Evolutionary conservation across 2,888 invertebrate genomes (phyloP).

Genomic region (Holacanthella duospinosa): DNA sequence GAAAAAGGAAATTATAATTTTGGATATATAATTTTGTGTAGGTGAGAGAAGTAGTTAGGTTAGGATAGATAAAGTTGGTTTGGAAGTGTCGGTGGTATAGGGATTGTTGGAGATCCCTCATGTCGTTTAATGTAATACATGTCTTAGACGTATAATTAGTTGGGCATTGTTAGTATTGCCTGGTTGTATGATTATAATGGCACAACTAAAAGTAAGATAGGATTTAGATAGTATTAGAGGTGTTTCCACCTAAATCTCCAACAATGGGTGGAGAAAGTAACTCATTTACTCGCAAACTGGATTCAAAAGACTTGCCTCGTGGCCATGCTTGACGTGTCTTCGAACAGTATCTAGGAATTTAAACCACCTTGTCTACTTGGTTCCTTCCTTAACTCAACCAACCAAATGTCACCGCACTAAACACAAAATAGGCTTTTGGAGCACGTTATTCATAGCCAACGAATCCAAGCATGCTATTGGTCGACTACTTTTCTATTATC

Average conservation of each 20-base stretch:
- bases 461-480: too few species aligned
- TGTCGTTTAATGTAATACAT: background rate
- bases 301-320: slow-evolving; percentile 2
- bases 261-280: slow-evolving; percentile 1
- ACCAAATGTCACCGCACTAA: too few species aligned
- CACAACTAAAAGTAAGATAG: background rate
- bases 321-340: background rate
- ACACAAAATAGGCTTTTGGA: too few species aligned
- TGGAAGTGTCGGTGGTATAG: background rate
- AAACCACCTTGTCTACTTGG: background rate
- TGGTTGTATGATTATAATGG: too few species aligned
- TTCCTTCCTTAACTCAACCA: too few species aligned
- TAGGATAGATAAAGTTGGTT: too few species aligned
- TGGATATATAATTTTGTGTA: background rate
- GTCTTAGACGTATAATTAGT: background rate
- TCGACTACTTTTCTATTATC: too few species aligned
- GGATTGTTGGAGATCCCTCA: background rate
- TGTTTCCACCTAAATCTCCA: background rate
- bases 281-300: slow-evolving; percentile 4
- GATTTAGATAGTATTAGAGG: background rate
- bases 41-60: background rate
- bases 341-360: background rate
- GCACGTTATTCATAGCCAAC: too few species aligned
- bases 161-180: too few species aligned
- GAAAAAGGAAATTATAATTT: background rate